Percentiles rank a stretch among this genome's conserved stretches.
These are phyloP conservation scores for Momotus momota DNA, from an alignment of 2,797 vertebrate genomes.

Conservation along the genomic window DNA sequence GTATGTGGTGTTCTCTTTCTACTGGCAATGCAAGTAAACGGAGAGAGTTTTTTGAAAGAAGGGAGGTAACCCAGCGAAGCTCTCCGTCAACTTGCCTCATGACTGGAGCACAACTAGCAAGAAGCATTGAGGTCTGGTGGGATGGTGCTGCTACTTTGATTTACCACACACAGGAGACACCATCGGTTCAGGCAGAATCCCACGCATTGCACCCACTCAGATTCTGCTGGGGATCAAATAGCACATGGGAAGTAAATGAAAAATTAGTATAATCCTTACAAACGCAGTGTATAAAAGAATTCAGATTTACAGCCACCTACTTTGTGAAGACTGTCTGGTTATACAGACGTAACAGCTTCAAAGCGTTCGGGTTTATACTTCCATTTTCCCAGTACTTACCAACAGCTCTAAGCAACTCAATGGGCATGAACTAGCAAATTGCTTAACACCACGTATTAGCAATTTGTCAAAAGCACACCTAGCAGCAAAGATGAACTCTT, in stretches of 20 bases:
- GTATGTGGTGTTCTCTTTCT: neutral
- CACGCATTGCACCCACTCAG: neutral
- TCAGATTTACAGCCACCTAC: neutral
- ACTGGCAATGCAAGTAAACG: neutral
- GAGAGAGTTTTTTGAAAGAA: neutral
- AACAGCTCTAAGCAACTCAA: neutral
- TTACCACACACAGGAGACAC: neutral
- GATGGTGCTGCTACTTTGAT: slow-evolving; percentile 7
- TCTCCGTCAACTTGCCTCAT: neutral
- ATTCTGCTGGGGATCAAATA: neutral
- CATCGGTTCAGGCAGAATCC: neutral
- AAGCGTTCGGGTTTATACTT: neutral
- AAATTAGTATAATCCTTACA: neutral
- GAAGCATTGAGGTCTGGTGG: neutral
- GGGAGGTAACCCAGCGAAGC: neutral
- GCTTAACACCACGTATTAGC: neutral
- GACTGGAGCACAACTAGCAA: neutral
- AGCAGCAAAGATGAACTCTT: neutral
- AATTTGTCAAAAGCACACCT: neutral
- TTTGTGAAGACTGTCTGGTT: neutral
- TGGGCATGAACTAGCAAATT: neutral
- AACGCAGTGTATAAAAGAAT: neutral
- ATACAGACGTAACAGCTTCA: neutral
- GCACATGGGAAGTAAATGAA: neutral
- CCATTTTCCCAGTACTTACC: neutral